Base-by-base conservation (phyloP, 2,888 invertebrate species). In the Muschampia plurimacula region DNA sequence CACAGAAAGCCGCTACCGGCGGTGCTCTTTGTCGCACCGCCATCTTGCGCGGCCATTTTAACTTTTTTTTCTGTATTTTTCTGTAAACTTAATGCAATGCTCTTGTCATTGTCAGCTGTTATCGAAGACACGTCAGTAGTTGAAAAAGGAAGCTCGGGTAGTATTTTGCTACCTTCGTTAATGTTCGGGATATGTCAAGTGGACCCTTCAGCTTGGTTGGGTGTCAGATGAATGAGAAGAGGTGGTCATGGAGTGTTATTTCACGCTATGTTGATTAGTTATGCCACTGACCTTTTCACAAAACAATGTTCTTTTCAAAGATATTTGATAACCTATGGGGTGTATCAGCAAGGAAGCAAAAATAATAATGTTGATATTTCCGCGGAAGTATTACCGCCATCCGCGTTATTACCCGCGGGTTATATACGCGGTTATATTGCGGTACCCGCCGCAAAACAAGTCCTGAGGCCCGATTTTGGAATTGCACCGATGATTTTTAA, bases 41-140 rank as follows among this genome's bases (percentile, higher is more conserved):
- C 93, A 91, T 92, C 87, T 90, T 93, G 88, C 78, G 81, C 81
- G 74, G 87, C 89, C 90, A 89, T 91, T 82, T 92, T 92, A 55
- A 13, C 89, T 84, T 90, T 92, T 91, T 79, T 84, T 89, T 55
- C 52, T 55, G 52, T 55, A 22, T 55, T 55, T 55, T 85, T 88
- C 89, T 84, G 74, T 74, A 73, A 81, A 82, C 78, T 78, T 93
- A 93, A 93, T 93, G 93, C 91, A 88, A 83, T 84, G 89, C 86
- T 84, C 89, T 83, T 93, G 93, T 93, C 89, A 83, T 79, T 87
- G 91, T 92, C 91, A 89, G 36, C 73, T 77, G 80, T 83, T 93
- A 92, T 93, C 92, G 78, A 72, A 68, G 77, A 78, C 75, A 73
- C 77, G 78, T 78, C 80, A 77, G 60, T 77, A 28, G 22, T 80